Base-by-base conservation (phyloP, 1,140 invertebrate genomes). In the Acyrthosiphon pisum region DNA sequence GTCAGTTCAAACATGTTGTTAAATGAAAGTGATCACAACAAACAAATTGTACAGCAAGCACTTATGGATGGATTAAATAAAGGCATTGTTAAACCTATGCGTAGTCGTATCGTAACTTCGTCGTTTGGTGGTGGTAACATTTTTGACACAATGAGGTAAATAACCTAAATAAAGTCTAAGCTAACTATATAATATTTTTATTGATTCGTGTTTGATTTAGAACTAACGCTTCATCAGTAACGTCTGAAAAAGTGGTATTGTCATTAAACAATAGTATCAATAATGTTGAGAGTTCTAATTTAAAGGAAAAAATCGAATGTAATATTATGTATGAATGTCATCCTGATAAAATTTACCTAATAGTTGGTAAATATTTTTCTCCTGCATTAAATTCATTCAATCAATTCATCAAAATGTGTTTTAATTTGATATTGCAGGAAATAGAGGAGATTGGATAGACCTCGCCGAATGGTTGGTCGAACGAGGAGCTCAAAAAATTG, bases 401-500 rank as follows among this genome's bases (percentile, higher is more conserved):
- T 76, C 3, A n/a, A 68, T 6, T 3, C 8, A 30, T 76, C 48
- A 91, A 20, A 46, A 18, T 35, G 8, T 37, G 20, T 30, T 41
- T 37, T 86, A 37, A 37, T 53, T 23, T 53, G 22, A 53, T 22
- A 30, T 41, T 41, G 18, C 41, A 93, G 91, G 35, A 8, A 86
- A 86, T 41, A 56, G 18, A 35, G 35, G 46, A 20, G 91, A 93
- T 50, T 94, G 94, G 94, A 50, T 94, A 26, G 94, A 94, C 48
- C 26, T 94, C 20, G 91, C 93, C 1, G 94, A 94, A 91, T 94
- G 94, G 94, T 88, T 94, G 46, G 91, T 94, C 0, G 44, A 76
- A 26, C 76, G 94, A 44, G 94, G 94, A 37, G 94, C 94, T 26
- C 91, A 93, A 60, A 93, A 93, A 48, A 48, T 94, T 9, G 88